Conservation (phyloP, 2,888 invertebrate species). For the Aphidius colemani region DNA sequence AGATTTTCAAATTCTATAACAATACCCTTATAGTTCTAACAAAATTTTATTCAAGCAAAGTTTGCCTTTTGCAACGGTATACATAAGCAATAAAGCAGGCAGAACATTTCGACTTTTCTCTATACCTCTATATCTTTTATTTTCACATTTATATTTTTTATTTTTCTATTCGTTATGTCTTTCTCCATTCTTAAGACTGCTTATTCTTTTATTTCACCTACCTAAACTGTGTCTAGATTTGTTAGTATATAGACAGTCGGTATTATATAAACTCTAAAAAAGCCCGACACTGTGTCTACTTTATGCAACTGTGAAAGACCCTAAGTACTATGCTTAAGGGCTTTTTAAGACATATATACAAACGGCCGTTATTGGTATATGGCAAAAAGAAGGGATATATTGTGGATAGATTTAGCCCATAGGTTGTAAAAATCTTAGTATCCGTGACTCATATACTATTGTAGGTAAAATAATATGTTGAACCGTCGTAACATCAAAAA, state of each 20-base stretch:
- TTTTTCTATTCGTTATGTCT: not conserved
- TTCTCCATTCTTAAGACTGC: not conserved
- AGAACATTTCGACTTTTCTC: slow-evolving; percentile 10
- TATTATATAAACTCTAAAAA: slow-evolving; percentile 13
- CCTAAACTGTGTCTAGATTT: slow-evolving; percentile 3
- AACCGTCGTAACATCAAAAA: slow-evolving; percentile 32
- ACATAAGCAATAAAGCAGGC: slow-evolving; percentile 26
- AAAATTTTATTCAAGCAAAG: slow-evolving; percentile 19
- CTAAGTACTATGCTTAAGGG: slow-evolving; percentile 38
- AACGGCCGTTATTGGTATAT: slow-evolving; percentile 7
- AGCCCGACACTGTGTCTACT: slow-evolving; percentile 41
- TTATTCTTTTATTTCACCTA: not conserved
- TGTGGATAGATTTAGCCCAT: slow-evolving; percentile 8
- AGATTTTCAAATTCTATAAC: too few species aligned
- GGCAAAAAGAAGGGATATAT: slow-evolving; percentile 4
- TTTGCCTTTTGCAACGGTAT: slow-evolving; percentile 36
- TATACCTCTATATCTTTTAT: slow-evolving; percentile 3
- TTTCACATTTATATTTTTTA: slow-evolving; percentile 1
- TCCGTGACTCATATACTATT: slow-evolving; percentile 42
- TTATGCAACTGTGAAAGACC: slow-evolving; percentile 37
- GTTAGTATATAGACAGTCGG: slow-evolving; percentile 9
- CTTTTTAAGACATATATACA: slow-evolving; percentile 31
- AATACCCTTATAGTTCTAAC: too few species aligned
- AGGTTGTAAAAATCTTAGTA: slow-evolving; percentile 48
- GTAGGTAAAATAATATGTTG: slow-evolving; percentile 45